Evolutionary conservation across 2,113 vertebrate genomes (phyloP).

Genomic region (Cyprinodon brontotheroides): DNA sequence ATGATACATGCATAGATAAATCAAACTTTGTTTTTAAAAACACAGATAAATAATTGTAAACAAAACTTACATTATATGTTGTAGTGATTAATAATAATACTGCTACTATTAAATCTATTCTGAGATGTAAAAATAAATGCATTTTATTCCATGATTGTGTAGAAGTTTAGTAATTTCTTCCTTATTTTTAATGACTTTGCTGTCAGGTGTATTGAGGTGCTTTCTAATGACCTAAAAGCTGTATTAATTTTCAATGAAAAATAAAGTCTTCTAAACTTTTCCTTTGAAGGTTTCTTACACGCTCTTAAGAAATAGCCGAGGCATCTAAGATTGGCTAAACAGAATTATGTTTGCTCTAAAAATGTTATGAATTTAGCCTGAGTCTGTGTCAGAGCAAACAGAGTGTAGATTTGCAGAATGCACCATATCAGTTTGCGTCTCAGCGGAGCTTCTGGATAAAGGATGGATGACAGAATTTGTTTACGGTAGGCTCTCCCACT

Average conservation of each 20-base stretch:
- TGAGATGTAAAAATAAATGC: neutral
- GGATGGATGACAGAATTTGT: constrained; percentile 52
- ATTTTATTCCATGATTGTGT: neutral
- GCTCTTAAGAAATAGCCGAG: neutral
- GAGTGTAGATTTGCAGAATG: neutral
- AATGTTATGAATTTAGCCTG: neutral
- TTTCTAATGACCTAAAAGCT: neutral
- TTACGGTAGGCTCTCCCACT: constrained; percentile 52
- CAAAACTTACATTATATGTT: neutral
- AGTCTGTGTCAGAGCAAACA: neutral
- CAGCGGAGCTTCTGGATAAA: constrained; percentile 28
- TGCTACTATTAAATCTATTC: neutral
- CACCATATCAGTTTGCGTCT: constrained; percentile 50
- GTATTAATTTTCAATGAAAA: neutral
- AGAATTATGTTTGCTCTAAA: neutral
- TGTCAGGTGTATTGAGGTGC: neutral
- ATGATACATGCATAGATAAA: neutral
- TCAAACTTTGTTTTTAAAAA: neutral
- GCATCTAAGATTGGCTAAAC: neutral
- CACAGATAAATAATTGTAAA: neutral
- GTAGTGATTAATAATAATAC: neutral
- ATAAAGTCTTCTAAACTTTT: neutral
- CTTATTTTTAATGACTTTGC: neutral
- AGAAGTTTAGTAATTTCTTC: neutral
- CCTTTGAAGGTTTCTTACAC: neutral